These are phyloP conservation scores for Uloborus diversus DNA, from an alignment of 1,140 invertebrate species.

Conservation along the genomic window DNA sequence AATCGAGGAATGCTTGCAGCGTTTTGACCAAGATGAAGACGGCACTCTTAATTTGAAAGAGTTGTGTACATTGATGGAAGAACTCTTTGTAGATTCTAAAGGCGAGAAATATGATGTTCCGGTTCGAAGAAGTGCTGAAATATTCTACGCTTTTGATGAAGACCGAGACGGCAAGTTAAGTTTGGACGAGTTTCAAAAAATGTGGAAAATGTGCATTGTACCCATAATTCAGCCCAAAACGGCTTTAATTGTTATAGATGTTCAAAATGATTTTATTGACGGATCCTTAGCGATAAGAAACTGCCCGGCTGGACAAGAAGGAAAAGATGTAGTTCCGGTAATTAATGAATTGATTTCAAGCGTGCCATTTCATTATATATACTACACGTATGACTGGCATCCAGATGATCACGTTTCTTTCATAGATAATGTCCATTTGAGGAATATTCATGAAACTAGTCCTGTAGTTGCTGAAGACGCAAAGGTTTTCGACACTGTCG, in stretches of 20 bases:
- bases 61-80: constrained; percentile 82
- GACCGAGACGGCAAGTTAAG: constrained; percentile 83
- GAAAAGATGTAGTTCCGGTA: constrained; percentile 87
- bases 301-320: constrained; percentile 91
- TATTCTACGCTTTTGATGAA: constrained; percentile 81
- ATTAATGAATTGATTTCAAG: constrained; percentile 89
- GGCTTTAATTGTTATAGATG: constrained; percentile 94
- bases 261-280: constrained; percentile 98
- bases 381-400: constrained; percentile 98
- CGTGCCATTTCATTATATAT: constrained; percentile 89
- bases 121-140: constrained; percentile 76
- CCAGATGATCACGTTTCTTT: constrained; percentile 96
- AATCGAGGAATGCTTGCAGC: not conserved
- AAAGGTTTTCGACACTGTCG: constrained; percentile 87
- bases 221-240: constrained; percentile 86
- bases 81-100: constrained; percentile 84
- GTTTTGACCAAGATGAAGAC: constrained; percentile 70
- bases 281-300: constrained; percentile 92
- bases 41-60: constrained; percentile 79
- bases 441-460: constrained; percentile 76
- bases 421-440: constrained; percentile 84
- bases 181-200: constrained; percentile 78
- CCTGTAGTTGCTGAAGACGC: constrained; percentile 74
- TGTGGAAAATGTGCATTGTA: constrained; percentile 68
- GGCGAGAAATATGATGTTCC: constrained; percentile 85